Conservation (phyloP, 2,888 invertebrate genomes). For the Panopea generosa region DNA sequence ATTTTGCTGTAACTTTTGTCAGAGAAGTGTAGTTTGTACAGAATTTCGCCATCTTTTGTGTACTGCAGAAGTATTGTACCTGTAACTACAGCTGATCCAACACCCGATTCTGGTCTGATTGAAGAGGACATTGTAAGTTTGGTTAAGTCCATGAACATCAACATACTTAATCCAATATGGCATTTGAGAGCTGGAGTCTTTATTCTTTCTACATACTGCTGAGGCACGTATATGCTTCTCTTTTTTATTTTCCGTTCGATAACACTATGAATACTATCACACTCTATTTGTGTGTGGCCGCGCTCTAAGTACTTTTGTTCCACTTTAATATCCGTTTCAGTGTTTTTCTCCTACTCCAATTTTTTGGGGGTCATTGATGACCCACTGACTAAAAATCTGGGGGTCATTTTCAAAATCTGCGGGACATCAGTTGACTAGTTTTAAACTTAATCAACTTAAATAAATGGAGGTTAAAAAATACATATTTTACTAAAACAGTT, state of each 20-base stretch:
- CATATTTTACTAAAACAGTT: too few relatives aligned
- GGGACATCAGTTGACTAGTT: too few relatives aligned
- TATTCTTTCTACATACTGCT: conserved; percentile 41
- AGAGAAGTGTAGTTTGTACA: conserved; percentile 11
- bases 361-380: too few relatives aligned
- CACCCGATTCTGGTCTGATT: conserved; percentile 30
- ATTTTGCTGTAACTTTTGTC: conserved; percentile 2
- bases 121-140: conserved; percentile 24
- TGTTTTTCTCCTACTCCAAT: too few relatives aligned
- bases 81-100: conserved; percentile 38
- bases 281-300: conserved; percentile 62
- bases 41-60: background rate
- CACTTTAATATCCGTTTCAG: conserved; percentile 35
- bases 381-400: too few relatives aligned
- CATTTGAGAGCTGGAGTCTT: conserved; percentile 13
- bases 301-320: conserved; percentile 49
- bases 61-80: background rate
- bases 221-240: conserved; percentile 40
- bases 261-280: conserved; percentile 54
- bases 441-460: too few relatives aligned
- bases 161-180: conserved; percentile 35
- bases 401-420: too few relatives aligned
- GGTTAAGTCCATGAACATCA: conserved; percentile 14
- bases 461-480: too few relatives aligned
- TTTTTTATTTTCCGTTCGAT: conserved; percentile 36